phyloP scores from a whole-genome alignment of 2,797 vertebrate genomes.

The Lepidocolaptes lacrymiger region DNA sequence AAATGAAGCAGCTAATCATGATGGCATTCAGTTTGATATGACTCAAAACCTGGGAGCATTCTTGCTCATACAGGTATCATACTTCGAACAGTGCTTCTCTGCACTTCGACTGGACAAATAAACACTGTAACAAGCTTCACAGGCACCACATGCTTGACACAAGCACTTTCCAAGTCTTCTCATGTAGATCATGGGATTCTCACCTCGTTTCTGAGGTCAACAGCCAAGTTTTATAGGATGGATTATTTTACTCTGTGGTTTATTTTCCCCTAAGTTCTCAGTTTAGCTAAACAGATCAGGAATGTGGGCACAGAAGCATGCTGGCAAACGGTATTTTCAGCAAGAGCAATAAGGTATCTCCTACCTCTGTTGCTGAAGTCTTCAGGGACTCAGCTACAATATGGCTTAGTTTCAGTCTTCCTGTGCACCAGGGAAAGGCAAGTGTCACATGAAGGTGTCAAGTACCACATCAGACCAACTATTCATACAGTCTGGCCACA shows the following conservation, averaged over 20 bases:
- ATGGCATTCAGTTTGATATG: not conserved
- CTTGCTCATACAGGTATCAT: not conserved
- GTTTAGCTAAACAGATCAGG: not conserved
- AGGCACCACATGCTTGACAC: not conserved
- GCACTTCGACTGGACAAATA: not conserved
- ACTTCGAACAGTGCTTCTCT: not conserved
- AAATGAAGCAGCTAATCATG: not conserved
- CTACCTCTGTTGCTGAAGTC: not conserved
- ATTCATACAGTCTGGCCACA: not conserved
- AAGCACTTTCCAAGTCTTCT: not conserved
- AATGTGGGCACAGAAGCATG: not conserved
- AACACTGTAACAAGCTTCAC: not conserved
- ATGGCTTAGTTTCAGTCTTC: not conserved
- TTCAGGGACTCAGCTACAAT: not conserved
- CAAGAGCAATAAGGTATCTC: not conserved
- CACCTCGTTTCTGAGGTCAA: not conserved
- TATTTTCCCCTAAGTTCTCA: not conserved
- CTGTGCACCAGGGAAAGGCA: accelerated
- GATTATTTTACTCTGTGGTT: not conserved
- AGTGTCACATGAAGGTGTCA: not conserved
- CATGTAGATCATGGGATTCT: not conserved
- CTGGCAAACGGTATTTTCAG: not conserved
- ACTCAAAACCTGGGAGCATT: not conserved
- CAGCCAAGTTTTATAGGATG: not conserved
- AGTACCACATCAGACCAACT: not conserved